These are phyloP conservation scores for Apis laboriosa DNA, from an alignment of 1,140 invertebrate species.

Conservation along the genomic window DNA sequence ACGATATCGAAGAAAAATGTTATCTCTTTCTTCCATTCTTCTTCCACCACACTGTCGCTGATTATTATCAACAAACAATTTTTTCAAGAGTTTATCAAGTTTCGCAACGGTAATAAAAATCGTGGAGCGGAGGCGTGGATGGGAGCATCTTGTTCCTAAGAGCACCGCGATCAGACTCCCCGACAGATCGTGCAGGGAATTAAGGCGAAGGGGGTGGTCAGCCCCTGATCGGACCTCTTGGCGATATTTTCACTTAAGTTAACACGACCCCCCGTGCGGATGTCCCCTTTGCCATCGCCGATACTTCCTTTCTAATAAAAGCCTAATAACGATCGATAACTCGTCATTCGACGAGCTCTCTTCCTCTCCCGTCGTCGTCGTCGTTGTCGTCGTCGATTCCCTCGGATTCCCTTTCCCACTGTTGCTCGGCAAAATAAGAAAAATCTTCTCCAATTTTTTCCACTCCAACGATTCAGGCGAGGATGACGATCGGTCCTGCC, in stretches of 20 bases:
- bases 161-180: conserved; percentile 54
- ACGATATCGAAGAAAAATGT: no score
- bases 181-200: conserved; percentile 53
- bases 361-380: background rate
- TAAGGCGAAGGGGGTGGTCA: conserved; percentile 54
- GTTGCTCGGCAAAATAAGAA: background rate
- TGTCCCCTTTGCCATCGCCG: conserved; percentile 60
- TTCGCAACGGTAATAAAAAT: no score
- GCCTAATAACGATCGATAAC: conserved; percentile 75
- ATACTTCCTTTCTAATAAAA: conserved; percentile 75
- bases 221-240: conserved; percentile 65
- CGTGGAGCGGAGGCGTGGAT: no score
- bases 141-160: conserved; percentile 23
- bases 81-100: no score
- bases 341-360: conserved; percentile 45
- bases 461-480: no score
- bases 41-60: no score
- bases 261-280: conserved; percentile 72
- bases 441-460: no score
- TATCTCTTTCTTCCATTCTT: no score
- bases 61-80: no score
- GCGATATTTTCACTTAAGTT: conserved; percentile 77
- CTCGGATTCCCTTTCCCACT: background rate
- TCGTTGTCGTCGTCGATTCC: background rate
- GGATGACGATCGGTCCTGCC: no score